Conservation (phyloP, 2,888 invertebrate genomes). For the Peribatodes rhomboidaria region DNA sequence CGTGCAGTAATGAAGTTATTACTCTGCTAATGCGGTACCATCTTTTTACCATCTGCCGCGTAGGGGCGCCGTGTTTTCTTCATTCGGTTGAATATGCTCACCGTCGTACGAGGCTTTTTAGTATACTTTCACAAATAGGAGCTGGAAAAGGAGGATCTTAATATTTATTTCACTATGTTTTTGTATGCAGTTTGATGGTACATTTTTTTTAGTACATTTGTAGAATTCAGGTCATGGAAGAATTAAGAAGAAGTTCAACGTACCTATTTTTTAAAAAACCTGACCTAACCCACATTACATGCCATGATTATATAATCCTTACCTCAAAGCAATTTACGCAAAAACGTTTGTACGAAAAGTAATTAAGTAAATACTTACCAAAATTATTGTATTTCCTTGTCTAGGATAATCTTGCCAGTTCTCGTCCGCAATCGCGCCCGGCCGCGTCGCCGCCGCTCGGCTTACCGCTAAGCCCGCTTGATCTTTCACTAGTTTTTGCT, state of each 20-base stretch:
- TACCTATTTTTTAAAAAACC: too few species aligned
- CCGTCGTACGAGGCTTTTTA: neutral
- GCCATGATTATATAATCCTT: too few species aligned
- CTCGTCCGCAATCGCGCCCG: constrained; percentile 1
- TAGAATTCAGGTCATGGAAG: too few species aligned
- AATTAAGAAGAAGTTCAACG: too few species aligned
- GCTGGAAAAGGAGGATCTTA: too few species aligned
- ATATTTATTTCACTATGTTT: too few species aligned
- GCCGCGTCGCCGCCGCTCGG: neutral
- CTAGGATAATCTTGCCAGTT: constrained; percentile 8
- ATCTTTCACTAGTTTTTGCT: constrained; percentile 20
- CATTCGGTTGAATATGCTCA: neutral
- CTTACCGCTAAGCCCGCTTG: constrained; percentile 16
- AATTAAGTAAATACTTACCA: neutral
- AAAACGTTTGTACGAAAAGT: neutral
- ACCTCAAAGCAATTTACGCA: neutral
- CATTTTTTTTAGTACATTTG: too few species aligned
- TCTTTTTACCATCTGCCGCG: constrained; percentile 18
- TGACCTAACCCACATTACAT: too few species aligned
- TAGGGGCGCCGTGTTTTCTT: constrained; percentile 3
- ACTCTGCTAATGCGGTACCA: constrained; percentile 22
- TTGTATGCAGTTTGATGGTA: too few species aligned
- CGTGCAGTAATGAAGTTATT: constrained; percentile 25
- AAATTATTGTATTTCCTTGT: constrained; percentile 9
- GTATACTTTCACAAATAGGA: neutral